phyloP scores from a whole-genome alignment of 2,888 invertebrate species.

The Ochropleura plecta region DNA sequence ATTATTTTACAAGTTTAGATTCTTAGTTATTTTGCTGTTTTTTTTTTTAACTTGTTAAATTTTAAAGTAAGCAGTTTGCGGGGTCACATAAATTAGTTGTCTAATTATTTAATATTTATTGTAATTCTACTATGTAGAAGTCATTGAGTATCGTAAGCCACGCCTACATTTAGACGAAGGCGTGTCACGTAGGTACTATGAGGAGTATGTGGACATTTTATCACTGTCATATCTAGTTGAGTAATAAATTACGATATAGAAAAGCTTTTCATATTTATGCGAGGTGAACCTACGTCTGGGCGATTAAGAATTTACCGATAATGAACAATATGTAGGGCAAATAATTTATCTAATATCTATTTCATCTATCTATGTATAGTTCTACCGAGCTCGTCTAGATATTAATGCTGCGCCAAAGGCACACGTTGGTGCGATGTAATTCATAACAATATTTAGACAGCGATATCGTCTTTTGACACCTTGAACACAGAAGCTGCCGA shows the following conservation, averaged over 20 bases:
- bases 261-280: conserved; percentile 39
- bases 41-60: neutral
- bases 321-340: conserved; percentile 44
- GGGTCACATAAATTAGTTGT: neutral
- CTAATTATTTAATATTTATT: neutral
- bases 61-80: neutral
- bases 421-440: conserved; percentile 32
- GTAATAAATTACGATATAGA: conserved; percentile 62
- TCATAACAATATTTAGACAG: conserved; percentile 23
- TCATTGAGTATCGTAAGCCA: conserved; percentile 14
- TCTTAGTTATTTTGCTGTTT: neutral
- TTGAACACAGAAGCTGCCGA: conserved; percentile 25
- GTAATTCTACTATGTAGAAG: conserved; percentile 5
- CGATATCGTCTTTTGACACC: conserved; percentile 39
- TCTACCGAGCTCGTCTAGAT: conserved; percentile 19
- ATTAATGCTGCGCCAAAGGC: conserved; percentile 7
- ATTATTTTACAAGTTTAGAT: conserved; percentile 1
- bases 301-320: conserved; percentile 43
- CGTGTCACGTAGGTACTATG: conserved; percentile 32
- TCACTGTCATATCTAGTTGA: conserved; percentile 60
- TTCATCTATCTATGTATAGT: conserved; percentile 11
- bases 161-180: conserved; percentile 50
- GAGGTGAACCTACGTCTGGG: conserved; percentile 17
- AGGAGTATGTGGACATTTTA: conserved; percentile 57
- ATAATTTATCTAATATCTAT: conserved; percentile 37